phyloP scores from a whole-genome alignment of 2,888 invertebrate genomes.

The Periphyllus acericola region DNA sequence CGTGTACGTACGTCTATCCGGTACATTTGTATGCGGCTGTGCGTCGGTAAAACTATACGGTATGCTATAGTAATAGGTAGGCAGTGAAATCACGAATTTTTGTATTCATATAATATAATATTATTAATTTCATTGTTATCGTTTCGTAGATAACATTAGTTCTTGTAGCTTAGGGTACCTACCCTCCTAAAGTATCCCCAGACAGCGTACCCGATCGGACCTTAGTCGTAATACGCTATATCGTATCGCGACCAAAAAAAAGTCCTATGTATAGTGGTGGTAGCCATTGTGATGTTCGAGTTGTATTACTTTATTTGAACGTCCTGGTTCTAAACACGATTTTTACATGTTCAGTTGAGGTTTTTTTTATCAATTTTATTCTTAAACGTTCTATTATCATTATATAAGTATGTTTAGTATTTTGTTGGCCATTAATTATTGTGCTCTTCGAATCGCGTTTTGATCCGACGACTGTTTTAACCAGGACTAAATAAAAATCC shows the following conservation, averaged over 20 bases:
- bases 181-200: too few relatives aligned
- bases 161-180: too few relatives aligned
- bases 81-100: constrained; percentile 29
- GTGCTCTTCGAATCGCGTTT: not conserved
- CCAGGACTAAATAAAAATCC: not conserved
- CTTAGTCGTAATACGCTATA: not conserved
- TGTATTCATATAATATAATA: constrained; percentile 9
- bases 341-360: not conserved
- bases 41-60: not conserved
- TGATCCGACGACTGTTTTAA: not conserved
- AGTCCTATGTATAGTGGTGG: not conserved
- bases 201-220: not conserved
- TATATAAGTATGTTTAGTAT: not conserved
- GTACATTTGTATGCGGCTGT: too few relatives aligned
- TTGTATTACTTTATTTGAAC: not conserved
- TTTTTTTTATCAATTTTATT: not conserved
- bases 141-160: not conserved
- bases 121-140: not conserved
- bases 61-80: too few relatives aligned
- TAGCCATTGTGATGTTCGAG: not conserved
- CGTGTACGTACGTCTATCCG: not conserved
- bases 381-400: not conserved
- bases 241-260: not conserved
- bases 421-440: not conserved
- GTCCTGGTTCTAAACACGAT: not conserved